Evolutionary conservation across 2,797 vertebrate species (phyloP).

Genomic region (Anas bernieri): DNA sequence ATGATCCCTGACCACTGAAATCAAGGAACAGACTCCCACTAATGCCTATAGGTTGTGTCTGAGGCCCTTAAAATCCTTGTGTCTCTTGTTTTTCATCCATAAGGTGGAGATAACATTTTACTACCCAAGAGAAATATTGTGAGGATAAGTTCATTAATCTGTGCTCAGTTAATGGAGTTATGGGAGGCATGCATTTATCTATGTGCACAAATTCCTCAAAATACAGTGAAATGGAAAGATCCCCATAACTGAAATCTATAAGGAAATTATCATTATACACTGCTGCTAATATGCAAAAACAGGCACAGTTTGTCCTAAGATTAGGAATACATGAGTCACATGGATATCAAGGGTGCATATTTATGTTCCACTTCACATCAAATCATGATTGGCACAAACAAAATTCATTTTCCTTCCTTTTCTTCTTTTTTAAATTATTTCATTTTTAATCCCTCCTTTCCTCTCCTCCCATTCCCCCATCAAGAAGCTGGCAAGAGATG

Average conservation of each 20-base stretch:
- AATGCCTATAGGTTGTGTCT: neutral
- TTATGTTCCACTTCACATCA: neutral
- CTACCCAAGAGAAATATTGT: neutral
- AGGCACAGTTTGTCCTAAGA: neutral
- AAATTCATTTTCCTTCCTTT: neutral
- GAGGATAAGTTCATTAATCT: neutral
- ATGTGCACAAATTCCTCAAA: neutral
- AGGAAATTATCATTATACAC: neutral
- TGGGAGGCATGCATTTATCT: neutral
- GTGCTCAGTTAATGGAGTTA: neutral
- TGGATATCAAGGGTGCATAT: neutral
- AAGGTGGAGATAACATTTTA: neutral
- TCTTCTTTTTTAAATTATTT: neutral
- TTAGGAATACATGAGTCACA: neutral
- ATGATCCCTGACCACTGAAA: neutral
- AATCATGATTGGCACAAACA: neutral
- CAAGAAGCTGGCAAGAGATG: constrained; percentile 17
- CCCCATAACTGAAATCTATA: neutral
- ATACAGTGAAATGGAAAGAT: neutral
- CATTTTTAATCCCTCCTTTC: neutral
- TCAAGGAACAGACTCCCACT: neutral
- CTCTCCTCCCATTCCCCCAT: neutral
- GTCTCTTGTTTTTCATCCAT: neutral
- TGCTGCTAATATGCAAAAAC: neutral
- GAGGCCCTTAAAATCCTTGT: neutral